Evolutionary conservation across 2,888 invertebrate species (phyloP).

Genomic region (Leuctra nigra): DNA sequence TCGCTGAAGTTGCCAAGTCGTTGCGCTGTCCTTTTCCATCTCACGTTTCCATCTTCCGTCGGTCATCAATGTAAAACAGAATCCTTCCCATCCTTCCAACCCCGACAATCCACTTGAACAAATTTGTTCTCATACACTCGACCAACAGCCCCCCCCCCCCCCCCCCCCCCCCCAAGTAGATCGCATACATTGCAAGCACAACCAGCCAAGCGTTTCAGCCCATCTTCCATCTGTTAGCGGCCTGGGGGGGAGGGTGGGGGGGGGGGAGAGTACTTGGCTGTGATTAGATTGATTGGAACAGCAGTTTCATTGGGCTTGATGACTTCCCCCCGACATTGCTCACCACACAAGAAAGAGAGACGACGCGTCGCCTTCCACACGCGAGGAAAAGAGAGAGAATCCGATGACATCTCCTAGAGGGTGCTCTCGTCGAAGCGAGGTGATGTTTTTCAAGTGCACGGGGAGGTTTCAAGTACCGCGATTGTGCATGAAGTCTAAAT

Average conservation of each 20-base stretch:
- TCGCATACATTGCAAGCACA: too few species aligned
- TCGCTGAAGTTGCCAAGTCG: too few species aligned
- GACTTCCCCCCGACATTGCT: conserved; percentile 18
- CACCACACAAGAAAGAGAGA: background rate
- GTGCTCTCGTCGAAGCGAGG: background rate
- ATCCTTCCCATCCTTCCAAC: background rate
- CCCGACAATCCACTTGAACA: conserved; percentile 21
- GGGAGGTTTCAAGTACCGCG: background rate
- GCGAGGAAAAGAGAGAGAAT: background rate
- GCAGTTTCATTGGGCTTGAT: conserved; percentile 26
- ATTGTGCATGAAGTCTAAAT: background rate
- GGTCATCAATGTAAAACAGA: background rate
- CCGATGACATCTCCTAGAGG: background rate
- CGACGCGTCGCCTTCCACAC: background rate
- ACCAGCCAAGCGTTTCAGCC: too few species aligned
- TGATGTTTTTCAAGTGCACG: background rate
- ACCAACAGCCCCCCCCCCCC: background rate
- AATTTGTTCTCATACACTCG: conserved; percentile 24
- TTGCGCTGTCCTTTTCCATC: background rate
- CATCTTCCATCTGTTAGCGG: conserved; percentile 29
- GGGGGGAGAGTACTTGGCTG: conserved; percentile 24
- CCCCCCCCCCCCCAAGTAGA: background rate
- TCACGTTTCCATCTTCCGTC: background rate
- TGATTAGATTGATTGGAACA: conserved; percentile 31
- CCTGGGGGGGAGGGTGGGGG: background rate